A percentile compares a stretch with the other conserved stretches of the same genome.
Conservation (phyloP, 2,888 invertebrate genomes). For the Tineola bisselliella region DNA sequence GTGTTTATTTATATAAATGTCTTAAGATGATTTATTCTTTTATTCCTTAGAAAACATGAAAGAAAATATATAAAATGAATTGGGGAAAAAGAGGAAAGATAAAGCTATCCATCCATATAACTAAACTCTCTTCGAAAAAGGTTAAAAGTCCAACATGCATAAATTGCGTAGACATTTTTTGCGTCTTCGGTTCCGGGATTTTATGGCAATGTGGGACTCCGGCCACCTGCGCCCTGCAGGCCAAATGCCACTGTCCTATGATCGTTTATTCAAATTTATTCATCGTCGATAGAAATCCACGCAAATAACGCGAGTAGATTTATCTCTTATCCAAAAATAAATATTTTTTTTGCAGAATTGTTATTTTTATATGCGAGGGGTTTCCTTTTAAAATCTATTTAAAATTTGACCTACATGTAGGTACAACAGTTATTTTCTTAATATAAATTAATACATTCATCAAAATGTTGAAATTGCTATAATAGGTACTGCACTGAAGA, state of each 20-base stretch:
- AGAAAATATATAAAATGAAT: too few species aligned
- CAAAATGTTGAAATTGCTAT: too few species aligned
- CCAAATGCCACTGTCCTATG: slow-evolving; percentile 35
- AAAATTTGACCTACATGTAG: too few species aligned
- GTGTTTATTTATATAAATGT: too few species aligned
- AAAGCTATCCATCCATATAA: background rate
- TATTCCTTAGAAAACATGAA: too few species aligned
- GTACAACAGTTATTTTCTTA: too few species aligned
- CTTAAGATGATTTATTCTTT: too few species aligned
- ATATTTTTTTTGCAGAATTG: background rate
- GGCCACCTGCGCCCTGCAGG: slow-evolving; percentile 39
- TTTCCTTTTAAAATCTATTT: too few species aligned
- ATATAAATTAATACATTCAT: too few species aligned
- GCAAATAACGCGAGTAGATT: background rate
- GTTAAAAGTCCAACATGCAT: slow-evolving; percentile 10
- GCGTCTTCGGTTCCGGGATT: slow-evolving; percentile 17
- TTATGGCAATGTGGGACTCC: slow-evolving; percentile 28
- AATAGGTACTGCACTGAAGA: background rate
- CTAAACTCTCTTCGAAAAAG: background rate
- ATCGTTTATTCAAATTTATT: slow-evolving; percentile 52
- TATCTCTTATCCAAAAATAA: background rate
- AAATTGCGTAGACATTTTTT: slow-evolving; percentile 8
- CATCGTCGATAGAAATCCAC: slow-evolving; percentile 21
- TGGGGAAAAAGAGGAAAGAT: background rate
- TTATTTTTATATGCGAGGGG: too few species aligned